A percentile compares a stretch with the other conserved stretches of the same genome.
These are phyloP conservation scores for Oopsacas minuta DNA, from an alignment of 37 sponge, comb jelly and placozoan genomes.

Conservation along the genomic window DNA sequence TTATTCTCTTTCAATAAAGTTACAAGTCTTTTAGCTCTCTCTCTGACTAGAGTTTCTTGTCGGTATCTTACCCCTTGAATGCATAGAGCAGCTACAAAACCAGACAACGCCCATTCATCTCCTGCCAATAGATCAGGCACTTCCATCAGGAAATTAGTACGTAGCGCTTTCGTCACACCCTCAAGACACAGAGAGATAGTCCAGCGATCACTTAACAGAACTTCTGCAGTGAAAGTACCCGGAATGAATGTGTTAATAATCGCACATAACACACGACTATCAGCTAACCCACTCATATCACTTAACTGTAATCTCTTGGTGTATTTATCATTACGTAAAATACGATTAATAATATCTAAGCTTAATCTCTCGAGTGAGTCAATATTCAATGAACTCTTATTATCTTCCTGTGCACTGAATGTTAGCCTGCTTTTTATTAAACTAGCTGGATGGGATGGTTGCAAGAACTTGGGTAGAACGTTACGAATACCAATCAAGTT, in stretches of 20 bases:
- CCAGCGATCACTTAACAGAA: slow-evolving; percentile 79
- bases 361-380: not conserved
- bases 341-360: not conserved
- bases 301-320: not conserved
- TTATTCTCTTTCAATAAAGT: not conserved
- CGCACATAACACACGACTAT: slow-evolving; percentile 32
- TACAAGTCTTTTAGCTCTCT: not conserved
- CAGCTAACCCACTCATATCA: slow-evolving; percentile 19
- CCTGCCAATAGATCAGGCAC: not conserved
- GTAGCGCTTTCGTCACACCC: slow-evolving; percentile 38
- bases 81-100: not conserved
- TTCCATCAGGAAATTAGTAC: slow-evolving; percentile 38
- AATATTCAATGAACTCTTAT: not conserved
- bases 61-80: not conserved
- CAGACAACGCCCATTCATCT: not conserved
- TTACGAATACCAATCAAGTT: not conserved
- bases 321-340: not conserved
- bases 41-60: not conserved
- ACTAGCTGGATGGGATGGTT: not conserved
- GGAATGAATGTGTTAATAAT: slow-evolving; percentile 64
- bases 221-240: slow-evolving; percentile 63
- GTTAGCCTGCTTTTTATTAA: not conserved
- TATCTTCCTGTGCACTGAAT: not conserved
- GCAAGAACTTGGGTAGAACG: not conserved
- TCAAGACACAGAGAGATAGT: slow-evolving; percentile 56